phyloP scores from a whole-genome alignment of 2,888 invertebrate species.

The Arctia plantaginis region DNA sequence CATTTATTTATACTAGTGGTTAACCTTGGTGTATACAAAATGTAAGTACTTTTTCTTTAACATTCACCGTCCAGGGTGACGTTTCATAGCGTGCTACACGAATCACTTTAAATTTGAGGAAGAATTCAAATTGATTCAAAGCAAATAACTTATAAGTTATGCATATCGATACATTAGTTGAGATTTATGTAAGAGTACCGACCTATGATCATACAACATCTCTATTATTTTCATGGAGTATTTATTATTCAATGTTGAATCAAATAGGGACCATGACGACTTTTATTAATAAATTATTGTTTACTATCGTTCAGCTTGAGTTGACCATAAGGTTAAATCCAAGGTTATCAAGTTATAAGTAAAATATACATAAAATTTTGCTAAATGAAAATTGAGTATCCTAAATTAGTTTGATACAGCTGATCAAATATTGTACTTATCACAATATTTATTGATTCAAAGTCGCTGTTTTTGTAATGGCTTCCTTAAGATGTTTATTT shows the following conservation, averaged over 20 bases:
- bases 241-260: constrained; percentile 23
- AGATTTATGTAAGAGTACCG: constrained; percentile 1
- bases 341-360: not conserved
- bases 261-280: constrained; percentile 13
- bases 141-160: constrained; percentile 35
- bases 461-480: not conserved
- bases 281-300: constrained; percentile 13
- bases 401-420: not conserved
- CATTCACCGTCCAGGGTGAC: constrained; percentile 61
- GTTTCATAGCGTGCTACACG: constrained; percentile 57
- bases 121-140: constrained; percentile 32
- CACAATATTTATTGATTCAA: not conserved
- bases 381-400: not conserved
- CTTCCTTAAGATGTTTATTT: too few species aligned
- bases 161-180: constrained; percentile 27
- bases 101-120: constrained; percentile 38
- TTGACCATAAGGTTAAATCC: not conserved
- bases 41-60: constrained; percentile 52
- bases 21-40: constrained; percentile 38
- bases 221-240: constrained; percentile 3
- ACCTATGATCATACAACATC: not conserved
- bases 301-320: not conserved
- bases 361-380: not conserved
- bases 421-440: not conserved
- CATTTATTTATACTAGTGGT: constrained; percentile 20